Evolutionary conservation across 2,888 invertebrate species (phyloP), one percentile per base, ranked within the genome.

Genomic region (Apamea monoglypha): DNA sequence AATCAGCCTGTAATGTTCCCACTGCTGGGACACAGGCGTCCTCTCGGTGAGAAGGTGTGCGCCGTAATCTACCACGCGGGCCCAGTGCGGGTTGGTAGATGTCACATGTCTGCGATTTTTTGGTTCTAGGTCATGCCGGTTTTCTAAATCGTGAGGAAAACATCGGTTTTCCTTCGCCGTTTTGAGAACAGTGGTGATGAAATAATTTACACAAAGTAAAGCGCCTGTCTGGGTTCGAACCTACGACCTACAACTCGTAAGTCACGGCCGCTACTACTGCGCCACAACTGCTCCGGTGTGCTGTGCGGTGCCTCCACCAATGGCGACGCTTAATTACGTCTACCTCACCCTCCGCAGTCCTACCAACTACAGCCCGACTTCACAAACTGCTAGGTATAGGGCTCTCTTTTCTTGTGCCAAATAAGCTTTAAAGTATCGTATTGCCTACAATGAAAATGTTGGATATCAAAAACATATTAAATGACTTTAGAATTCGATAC

Each of bases 401-500:
- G n/a, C n/a, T n/a, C n/a, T n/a, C n/a, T n/a, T n/a, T n/a, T n/a
- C n/a, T n/a, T n/a, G n/a, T n/a, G n/a, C n/a, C n/a, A n/a, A 36
- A 63, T 18, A 29, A 25, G 25, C 18, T 63, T 40, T 18, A 8
- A 67, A 18, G 14, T 47, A 56, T 68, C 14, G 1, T 47, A 40
- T 16, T 40, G 25, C 29, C 25, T 81, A 32, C 29, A 25, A 25
- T 25, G 1, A 18, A 25, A 44, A 47, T 50, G 10, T 53, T 71
- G 32, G 4, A 10, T 16, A 63, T 29, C 12, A 32, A 69, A 29
- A 69, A 64, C 53, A 59, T 69, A 75, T 61, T 44, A 25, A 53
- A 64, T 53, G 8, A 56, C 61, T 59, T 73, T 40, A 16, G 14
- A 64, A 36, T 64, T 63, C 63, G 61, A 77, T 66, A 63, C 76